phyloP scores from a whole-genome alignment of 2,797 vertebrate species.

The Arrhamphus sclerolepis region DNA sequence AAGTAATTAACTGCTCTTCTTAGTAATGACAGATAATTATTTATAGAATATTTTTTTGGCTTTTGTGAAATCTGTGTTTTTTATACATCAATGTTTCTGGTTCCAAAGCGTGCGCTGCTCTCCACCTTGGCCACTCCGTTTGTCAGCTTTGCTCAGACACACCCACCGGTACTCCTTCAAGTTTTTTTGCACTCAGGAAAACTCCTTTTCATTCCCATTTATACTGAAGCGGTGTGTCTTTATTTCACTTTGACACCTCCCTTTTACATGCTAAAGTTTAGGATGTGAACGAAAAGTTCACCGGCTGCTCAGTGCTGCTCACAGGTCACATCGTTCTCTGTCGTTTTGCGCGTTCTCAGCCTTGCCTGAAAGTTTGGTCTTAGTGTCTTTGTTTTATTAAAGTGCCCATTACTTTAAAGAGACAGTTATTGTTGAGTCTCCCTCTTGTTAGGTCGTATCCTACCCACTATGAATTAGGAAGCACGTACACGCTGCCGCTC shows the following conservation, averaged over 20 bases:
- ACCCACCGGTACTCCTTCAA: slow-evolving; percentile 87
- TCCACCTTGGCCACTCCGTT: slow-evolving; percentile 76
- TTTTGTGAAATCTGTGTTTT: slow-evolving; percentile 67
- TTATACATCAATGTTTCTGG: slow-evolving; percentile 71
- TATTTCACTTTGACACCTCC: slow-evolving; percentile 42
- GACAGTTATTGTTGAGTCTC: slow-evolving; percentile 37
- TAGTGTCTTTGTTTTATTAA: slow-evolving; percentile 68
- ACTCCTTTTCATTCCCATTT: slow-evolving; percentile 84
- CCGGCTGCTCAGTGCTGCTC: slow-evolving; percentile 41
- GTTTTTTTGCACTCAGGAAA: slow-evolving; percentile 99
- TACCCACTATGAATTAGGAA: slow-evolving; percentile 37
- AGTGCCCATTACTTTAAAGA: slow-evolving; percentile 70
- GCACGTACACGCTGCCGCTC: slow-evolving; percentile 26
- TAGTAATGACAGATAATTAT: slow-evolving; percentile 84
- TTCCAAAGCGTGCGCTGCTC: slow-evolving; percentile 89
- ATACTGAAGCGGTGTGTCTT: slow-evolving; percentile 69
- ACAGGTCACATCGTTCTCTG: slow-evolving; percentile 6
- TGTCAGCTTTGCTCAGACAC: slow-evolving; percentile 80
- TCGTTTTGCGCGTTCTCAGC: slow-evolving; percentile 46
- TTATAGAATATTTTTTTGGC: slow-evolving; percentile 79
- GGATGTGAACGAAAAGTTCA: slow-evolving; percentile 34
- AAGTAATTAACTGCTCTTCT: slow-evolving; percentile 77
- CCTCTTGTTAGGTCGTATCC: slow-evolving; percentile 38
- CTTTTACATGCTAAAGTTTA: slow-evolving; percentile 34
- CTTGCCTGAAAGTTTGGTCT: slow-evolving; percentile 49